A percentile compares a stretch with the other conserved stretches of the same genome.
phyloP scores from a whole-genome alignment of 2,888 invertebrate genomes.

The Torymus auratus region DNA sequence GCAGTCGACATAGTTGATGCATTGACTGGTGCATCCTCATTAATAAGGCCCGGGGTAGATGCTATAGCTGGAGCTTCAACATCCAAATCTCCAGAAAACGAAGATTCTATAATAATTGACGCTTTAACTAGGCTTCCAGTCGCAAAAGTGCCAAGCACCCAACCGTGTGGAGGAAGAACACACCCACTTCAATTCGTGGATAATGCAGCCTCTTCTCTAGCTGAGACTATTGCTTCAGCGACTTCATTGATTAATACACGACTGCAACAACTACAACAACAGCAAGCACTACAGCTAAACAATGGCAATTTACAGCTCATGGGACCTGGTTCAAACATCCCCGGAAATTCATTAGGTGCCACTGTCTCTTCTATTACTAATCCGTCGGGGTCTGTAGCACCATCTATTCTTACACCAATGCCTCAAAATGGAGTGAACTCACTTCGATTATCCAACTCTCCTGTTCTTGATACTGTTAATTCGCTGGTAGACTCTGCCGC shows the following conservation, averaged over 20 bases:
- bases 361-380: neutral
- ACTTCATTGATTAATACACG: conserved; percentile 20
- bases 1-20: neutral
- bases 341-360: too few species aligned
- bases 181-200: neutral
- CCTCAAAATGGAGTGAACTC: neutral
- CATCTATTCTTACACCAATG: neutral
- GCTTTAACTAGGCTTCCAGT: neutral
- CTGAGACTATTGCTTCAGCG: conserved; percentile 6
- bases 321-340: too few species aligned
- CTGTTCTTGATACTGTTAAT: conserved; percentile 20
- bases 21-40: neutral
- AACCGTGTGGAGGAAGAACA: neutral
- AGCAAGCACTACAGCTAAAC: neutral
- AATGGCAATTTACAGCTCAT: too few species aligned
- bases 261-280: neutral
- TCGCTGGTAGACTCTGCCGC: conserved; percentile 29
- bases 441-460: neutral
- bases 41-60: neutral
- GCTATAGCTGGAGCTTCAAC: conserved; percentile 7
- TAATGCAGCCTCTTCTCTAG: neutral
- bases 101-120: neutral
- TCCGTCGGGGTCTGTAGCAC: neutral
- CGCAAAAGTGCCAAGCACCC: neutral
- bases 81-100: neutral